phyloP scores from a whole-genome alignment of 1,140 invertebrate genomes.

The Geopemphigus sp. region DNA sequence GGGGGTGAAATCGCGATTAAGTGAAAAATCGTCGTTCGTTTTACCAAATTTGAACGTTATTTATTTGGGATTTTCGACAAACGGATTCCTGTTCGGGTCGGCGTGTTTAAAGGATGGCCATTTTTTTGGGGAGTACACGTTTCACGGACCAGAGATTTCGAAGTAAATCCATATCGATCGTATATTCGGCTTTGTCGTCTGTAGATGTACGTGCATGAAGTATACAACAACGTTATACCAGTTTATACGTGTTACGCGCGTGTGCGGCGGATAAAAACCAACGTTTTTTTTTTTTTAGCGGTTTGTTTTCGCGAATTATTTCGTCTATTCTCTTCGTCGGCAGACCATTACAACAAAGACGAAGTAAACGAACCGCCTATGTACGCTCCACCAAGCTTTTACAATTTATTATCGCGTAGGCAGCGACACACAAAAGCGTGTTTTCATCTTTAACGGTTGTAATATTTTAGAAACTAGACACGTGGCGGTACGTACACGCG shows the following conservation, averaged over 20 bases:
- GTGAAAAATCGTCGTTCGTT: no score
- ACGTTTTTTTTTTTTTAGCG: background rate
- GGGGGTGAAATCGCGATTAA: no score
- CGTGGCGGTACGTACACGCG: background rate
- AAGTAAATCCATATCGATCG: no score
- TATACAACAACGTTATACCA: background rate
- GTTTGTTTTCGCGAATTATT: background rate
- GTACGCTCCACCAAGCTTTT: constrained; percentile 7
- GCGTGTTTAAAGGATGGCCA: no score
- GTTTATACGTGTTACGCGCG: no score
- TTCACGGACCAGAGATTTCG: no score
- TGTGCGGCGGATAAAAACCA: constrained; percentile 1
- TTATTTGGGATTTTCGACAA: no score
- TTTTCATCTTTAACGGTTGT: constrained; percentile 7
- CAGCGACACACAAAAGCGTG: constrained; percentile 7
- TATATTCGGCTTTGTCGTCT: no score
- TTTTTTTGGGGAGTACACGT: no score
- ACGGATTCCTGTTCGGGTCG: no score
- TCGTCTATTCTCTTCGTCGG: background rate
- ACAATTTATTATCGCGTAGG: constrained; percentile 37
- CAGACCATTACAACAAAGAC: background rate
- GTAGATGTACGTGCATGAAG: background rate
- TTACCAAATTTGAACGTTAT: no score
- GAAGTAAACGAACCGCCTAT: background rate
- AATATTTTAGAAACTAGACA: constrained; percentile 28